Base-by-base conservation (phyloP, 2,888 invertebrate species). In the Magallana nippona region DNA sequence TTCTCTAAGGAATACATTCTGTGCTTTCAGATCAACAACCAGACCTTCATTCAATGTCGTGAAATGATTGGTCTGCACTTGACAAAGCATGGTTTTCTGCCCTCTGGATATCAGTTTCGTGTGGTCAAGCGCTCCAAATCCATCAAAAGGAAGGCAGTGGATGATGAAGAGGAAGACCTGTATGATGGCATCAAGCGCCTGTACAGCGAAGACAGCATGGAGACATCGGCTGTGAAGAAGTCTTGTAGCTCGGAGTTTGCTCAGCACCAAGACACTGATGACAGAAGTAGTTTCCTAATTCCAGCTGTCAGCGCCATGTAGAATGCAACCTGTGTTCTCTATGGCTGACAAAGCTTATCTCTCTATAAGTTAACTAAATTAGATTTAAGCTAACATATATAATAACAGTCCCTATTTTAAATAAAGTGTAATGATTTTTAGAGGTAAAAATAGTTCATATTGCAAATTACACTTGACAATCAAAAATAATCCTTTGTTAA, bases 151-250 rank as follows among this genome's bases (percentile, higher is more conserved):
- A 93, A 92, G 85, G 92, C 92, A 17, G 90, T 89, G 62, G 90
- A 93, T 62, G 84, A 88, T 13, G 91, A 92, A 55, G 91, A 90
- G 32, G 92, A 92, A 78, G 91, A 93, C 82, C 89, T 94, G 60
- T 94, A 93, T 81, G 93, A 93, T 79, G 92, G 92, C 80, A 93
- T 94, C 86, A 93, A 93, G 87, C 89, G 92, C 13, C 91, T 94
- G 55, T 94, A 93, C 88, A 91, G 87, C 56, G 92, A 92, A 55
- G 93, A 92, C 32, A 17, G 22, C 57, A 79, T 63, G 22, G 84
- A 84, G 1, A 19, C 56, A 17, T 17, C 15, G 8, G 10, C 84
- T 19, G 79, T 88, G 86, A 88, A 89, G 86, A 88, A 86, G 86
- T 90, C 91, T 77, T 92, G 91, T 88, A 89, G 90, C 83, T 88